Base-by-base conservation (phyloP, 2,797 vertebrate species). In the Sebastes hopkinsi region DNA sequence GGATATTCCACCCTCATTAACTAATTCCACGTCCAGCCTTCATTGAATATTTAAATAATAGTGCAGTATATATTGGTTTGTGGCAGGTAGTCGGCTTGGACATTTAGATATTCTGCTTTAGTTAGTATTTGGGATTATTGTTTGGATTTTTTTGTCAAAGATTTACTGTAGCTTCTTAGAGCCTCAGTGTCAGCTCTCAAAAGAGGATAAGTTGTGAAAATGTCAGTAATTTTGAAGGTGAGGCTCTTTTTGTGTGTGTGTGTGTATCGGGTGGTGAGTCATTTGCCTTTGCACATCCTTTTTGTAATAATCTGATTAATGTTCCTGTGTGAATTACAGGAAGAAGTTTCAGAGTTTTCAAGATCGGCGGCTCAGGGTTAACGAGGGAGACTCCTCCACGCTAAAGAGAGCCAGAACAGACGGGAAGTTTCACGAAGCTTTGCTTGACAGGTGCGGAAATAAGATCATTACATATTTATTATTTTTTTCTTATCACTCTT, bases 321-420 rank as follows among this genome's bases (percentile, higher is more conserved):
- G 50, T 38, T 52, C 2, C 27, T 34, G 2, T 72, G 4, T 85
- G 34, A 55, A 70, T 94, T 92, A 71, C 95, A 99, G 98, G 83
- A 99, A 98, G 91, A 99, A 99, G 94, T 99, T 99, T 89, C 98
- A 99, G 95, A 99, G 98, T 92, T 99, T 98, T 94, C 98, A 99
- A 92, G 98, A 99, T 89, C 96, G 96, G 59, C 97, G 97, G 77
- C 97, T 99, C 83, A 96, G 97, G 94, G 90, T 99, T 86, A 99
- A 98, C 77, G 96, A 97, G 92, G 98, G 95, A 74, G 97, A 97
- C 73, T 87, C 94, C 60, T 89, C 93, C 79, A 84, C 84, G 2
- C 95, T 99, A 42, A 98, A 97, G 92, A 98, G 95, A 92, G 97
- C 98, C 90, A 96, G 97, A 80, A 95, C 92, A 29, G 98, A 99